phyloP scores from a whole-genome alignment of 2,113 vertebrate species.

The Notothenia coriiceps region DNA sequence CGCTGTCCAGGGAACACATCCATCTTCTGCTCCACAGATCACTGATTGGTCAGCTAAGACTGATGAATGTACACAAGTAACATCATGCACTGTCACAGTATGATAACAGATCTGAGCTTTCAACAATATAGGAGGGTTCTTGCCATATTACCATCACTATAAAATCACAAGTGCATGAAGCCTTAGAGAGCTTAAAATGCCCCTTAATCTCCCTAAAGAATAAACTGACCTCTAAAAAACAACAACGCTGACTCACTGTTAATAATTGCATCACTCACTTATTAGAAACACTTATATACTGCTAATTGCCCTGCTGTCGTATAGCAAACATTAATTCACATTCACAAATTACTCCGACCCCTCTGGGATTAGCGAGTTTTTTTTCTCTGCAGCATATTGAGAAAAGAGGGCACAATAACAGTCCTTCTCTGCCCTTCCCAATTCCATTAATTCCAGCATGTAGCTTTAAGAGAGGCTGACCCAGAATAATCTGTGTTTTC shows the following conservation, averaged over 20 bases:
- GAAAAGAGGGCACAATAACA: constrained; percentile 57
- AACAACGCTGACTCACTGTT: constrained; percentile 22
- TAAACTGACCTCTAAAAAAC: constrained; percentile 34
- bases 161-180: constrained; percentile 43
- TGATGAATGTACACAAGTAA: constrained; percentile 28
- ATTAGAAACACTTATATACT: neutral
- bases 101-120: constrained; percentile 23
- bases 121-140: constrained; percentile 17
- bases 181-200: constrained; percentile 21
- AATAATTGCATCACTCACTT: constrained; percentile 19
- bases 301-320: constrained; percentile 35
- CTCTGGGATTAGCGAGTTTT: constrained; percentile 26
- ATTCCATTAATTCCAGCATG: constrained; percentile 65
- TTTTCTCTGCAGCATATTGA: constrained; percentile 31
- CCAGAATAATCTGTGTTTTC: constrained; percentile 75
- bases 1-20: constrained; percentile 15
- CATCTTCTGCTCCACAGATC: constrained; percentile 36
- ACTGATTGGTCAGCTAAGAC: constrained; percentile 39
- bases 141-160: constrained; percentile 35
- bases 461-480: constrained; percentile 77
- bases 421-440: constrained; percentile 62
- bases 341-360: constrained; percentile 37
- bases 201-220: constrained; percentile 34
- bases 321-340: constrained; percentile 32
- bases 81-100: constrained; percentile 25